Evolutionary conservation across 2,113 vertebrate species (phyloP), one percentile per base, ranked within the genome.

Genomic region (Grammomys dolichurus): DNA sequence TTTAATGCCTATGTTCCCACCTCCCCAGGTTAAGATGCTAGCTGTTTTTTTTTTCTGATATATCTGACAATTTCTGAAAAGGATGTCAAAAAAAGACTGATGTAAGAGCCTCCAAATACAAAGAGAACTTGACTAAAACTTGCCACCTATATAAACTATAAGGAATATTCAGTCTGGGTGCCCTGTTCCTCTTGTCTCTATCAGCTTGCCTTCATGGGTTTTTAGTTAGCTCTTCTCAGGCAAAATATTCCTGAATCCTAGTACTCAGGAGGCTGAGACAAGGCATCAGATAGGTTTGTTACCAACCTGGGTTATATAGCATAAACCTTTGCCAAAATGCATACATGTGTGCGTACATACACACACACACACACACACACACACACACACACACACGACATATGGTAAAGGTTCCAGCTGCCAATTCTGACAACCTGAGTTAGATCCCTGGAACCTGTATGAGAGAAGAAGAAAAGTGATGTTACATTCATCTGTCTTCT

Each of bases 11-110:
- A 17, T 14, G 17, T 76, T 36, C 43, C 72, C 28, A 81, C 14
- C n/a, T 60, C 31, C 58, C 48, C 43, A 5, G 31, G 70, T 77
- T 46, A 90, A 82, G 80, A 95, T 56, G 19, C 19, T 85, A 82
- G 56, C 31, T 4, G 40, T 43, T 43, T 67, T 10, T 24, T 16
- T 77, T 84, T 40, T 90, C 70, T 60, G 26, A 81, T 88, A 22
- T 28, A 93, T 86, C 48, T 72, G 46, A 26, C 46, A 58, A 20
- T 84, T 72, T 82, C 46, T 88, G 82, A 94, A 26, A 92, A 89
- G 16, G 20, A 22, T 63, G 73, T 78, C 54, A 40, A 63, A 94
- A 92, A n/a, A 82, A 63, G 56, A 40, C 43, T 85, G n/a, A 72
- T n/a, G 16, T 60, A 56, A 51, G 16, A 80, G 58, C 85, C 76